Evolutionary conservation across 1,140 invertebrate species (phyloP).

Genomic region (Drosophila albomicans): DNA sequence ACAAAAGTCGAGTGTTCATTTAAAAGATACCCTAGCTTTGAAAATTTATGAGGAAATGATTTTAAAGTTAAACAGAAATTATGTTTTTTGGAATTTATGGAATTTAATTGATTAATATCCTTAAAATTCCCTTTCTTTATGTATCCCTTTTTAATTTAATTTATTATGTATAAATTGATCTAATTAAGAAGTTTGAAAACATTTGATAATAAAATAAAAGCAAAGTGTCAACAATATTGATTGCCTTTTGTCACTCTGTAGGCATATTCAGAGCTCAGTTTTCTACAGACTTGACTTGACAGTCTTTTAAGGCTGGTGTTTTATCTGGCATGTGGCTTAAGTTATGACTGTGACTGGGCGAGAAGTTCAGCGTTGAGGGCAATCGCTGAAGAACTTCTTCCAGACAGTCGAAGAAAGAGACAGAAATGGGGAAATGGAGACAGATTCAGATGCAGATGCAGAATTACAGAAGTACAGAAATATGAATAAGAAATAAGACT

Average conservation of each 20-base stretch:
- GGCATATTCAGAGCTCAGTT: neutral
- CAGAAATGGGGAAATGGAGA: conserved; percentile 24
- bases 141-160: no score
- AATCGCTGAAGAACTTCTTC: conserved; percentile 18
- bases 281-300: neutral
- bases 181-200: no score
- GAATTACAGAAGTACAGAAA: conserved; percentile 16
- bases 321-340: conserved; percentile 45
- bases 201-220: no score
- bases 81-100: no score
- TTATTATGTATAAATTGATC: no score
- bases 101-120: no score
- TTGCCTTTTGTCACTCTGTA: no score
- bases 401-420: conserved; percentile 9
- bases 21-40: conserved; percentile 2
- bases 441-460: conserved; percentile 12
- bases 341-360: conserved; percentile 41
- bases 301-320: neutral
- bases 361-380: conserved; percentile 37
- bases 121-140: no score
- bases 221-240: no score
- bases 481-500: conserved; percentile 19
- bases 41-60: neutral
- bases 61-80: neutral
- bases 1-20: neutral